phyloP scores from a whole-genome alignment of 2,113 vertebrate genomes.

The Oreochromis spilurus region DNA sequence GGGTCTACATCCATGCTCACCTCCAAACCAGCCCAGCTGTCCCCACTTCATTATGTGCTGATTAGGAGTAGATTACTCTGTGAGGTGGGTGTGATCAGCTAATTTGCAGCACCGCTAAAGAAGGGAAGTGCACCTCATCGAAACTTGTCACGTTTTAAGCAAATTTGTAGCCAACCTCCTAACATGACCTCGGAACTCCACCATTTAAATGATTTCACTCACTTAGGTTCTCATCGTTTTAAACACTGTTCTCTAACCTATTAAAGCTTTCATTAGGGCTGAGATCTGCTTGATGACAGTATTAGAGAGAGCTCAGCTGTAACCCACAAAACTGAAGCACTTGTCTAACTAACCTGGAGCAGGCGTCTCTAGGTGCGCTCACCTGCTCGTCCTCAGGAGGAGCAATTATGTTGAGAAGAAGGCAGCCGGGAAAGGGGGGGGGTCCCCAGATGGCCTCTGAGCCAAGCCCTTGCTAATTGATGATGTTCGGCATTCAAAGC shows the following conservation, averaged over 20 bases:
- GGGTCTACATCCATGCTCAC: not conserved
- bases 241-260: slow-evolving; percentile 19
- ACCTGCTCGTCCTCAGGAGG: slow-evolving; percentile 75
- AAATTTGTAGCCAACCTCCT: not conserved
- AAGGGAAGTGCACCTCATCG: not conserved
- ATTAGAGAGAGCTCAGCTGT: slow-evolving; percentile 60
- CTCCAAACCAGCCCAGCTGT: slow-evolving; percentile 52
- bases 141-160: not conserved
- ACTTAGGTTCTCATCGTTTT: slow-evolving; percentile 13
- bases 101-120: not conserved
- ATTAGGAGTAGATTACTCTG: slow-evolving; percentile 30
- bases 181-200: not conserved
- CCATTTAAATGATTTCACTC: not conserved
- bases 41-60: slow-evolving; percentile 54
- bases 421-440: not conserved
- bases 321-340: slow-evolving; percentile 55
- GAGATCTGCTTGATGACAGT: slow-evolving; percentile 63
- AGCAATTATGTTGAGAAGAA: slow-evolving; percentile 76
- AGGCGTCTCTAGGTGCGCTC: slow-evolving; percentile 59
- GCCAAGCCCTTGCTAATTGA: slow-evolving; percentile 71
- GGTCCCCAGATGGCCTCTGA: slow-evolving; percentile 53
- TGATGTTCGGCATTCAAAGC: slow-evolving; percentile 62
- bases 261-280: slow-evolving; percentile 66
- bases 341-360: slow-evolving; percentile 52
- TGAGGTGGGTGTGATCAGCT: not conserved